phyloP scores from a whole-genome alignment of 2,113 vertebrate genomes.

The Alaudala cheleensis region DNA sequence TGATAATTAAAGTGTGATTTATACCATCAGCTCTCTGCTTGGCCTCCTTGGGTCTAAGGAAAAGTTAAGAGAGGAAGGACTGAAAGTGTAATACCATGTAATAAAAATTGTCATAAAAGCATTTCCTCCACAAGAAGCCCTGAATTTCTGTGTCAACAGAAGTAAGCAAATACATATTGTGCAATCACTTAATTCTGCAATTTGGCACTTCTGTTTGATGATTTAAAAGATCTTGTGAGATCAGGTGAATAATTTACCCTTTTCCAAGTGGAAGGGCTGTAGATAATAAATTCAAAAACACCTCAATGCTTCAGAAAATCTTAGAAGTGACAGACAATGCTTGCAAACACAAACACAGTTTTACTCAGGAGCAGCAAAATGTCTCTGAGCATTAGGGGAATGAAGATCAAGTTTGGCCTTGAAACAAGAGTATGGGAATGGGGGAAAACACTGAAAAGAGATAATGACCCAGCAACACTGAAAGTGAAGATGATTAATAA shows the following conservation, averaged over 20 bases:
- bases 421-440: background rate
- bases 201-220: background rate
- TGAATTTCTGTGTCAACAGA: constrained; percentile 5
- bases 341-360: background rate
- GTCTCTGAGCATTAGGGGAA: background rate
- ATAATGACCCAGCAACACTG: background rate
- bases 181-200: background rate
- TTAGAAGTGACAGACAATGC: background rate
- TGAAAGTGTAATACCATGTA: background rate
- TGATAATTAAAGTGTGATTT: background rate
- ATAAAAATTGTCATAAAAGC: background rate
- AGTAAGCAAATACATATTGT: background rate
- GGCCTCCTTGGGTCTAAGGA: background rate
- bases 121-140: background rate
- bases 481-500: background rate
- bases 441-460: background rate
- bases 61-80: background rate
- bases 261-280: background rate
- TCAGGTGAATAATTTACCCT: background rate
- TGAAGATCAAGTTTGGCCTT: background rate
- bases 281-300: background rate
- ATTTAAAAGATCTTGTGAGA: background rate
- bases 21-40: background rate
- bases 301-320: background rate
- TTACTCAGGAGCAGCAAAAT: background rate